Conservation (phyloP, 2,888 invertebrate genomes). For the Dione vanillae region DNA sequence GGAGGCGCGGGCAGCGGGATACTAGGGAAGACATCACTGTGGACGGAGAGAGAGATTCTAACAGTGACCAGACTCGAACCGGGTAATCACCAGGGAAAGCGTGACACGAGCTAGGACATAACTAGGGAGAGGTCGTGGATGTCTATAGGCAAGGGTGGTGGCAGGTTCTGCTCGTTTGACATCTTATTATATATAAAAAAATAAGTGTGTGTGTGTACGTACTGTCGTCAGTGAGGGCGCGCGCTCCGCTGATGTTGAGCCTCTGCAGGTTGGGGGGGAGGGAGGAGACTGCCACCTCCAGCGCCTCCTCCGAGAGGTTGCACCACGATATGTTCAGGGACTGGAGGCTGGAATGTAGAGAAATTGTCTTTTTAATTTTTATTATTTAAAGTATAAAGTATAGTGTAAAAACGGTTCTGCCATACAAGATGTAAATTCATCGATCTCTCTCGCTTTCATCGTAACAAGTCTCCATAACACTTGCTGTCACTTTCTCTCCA, state of each 20-base stretch:
- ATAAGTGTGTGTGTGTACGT: conserved; percentile 34
- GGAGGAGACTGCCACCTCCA: conserved; percentile 68
- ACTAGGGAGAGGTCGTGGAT: too few species aligned
- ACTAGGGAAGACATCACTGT: conserved; percentile 88
- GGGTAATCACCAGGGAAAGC: too few species aligned
- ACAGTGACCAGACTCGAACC: too few species aligned
- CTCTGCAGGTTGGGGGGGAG: conserved; percentile 86
- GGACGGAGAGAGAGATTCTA: conserved; percentile 42
- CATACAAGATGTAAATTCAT: too few species aligned
- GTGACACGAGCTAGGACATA: too few species aligned
- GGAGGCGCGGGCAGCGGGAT: conserved; percentile 87
- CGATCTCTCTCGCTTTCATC: neutral
- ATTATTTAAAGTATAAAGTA: too few species aligned
- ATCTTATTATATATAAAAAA: too few species aligned
- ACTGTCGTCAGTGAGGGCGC: conserved; percentile 90
- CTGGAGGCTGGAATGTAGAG: conserved; percentile 77
- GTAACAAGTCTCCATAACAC: neutral
- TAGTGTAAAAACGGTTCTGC: too few species aligned
- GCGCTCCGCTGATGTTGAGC: conserved; percentile 93
- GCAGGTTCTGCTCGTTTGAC: too few species aligned
- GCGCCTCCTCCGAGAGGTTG: conserved; percentile 83
- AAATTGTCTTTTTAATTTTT: neutral
- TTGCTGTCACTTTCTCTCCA: too few species aligned
- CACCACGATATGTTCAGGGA: conserved; percentile 95
- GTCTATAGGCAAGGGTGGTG: too few species aligned